phyloP scores from a whole-genome alignment of 2,113 vertebrate species.

The Menura novaehollandiae region DNA sequence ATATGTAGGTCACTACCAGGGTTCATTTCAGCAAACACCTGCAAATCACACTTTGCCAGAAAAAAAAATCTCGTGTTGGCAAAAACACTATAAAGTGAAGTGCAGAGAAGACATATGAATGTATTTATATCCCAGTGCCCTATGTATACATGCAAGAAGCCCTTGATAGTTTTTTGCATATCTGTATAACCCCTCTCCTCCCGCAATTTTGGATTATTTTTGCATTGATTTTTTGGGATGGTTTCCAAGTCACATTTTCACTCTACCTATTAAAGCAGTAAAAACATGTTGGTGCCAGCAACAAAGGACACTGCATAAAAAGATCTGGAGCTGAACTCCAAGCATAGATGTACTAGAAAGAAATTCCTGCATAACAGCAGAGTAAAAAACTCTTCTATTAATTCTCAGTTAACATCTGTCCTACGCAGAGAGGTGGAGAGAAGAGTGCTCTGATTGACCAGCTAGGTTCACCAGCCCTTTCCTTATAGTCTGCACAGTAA shows the following conservation, averaged over 20 bases:
- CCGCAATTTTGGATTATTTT: not conserved
- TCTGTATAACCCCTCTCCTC: not conserved
- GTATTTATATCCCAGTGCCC: not conserved
- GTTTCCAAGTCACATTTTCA: not conserved
- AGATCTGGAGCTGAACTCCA: not conserved
- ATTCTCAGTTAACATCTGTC: not conserved
- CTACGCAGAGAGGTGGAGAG: not conserved
- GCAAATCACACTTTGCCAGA: conserved; percentile 1
- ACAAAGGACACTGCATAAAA: not conserved
- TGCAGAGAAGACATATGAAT: not conserved
- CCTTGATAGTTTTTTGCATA: not conserved
- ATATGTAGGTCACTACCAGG: conserved; percentile 34
- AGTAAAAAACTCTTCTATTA: not conserved
- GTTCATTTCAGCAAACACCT: conserved; percentile 27
- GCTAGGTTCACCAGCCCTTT: not conserved
- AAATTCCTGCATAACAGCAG: not conserved
- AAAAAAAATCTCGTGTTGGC: not conserved
- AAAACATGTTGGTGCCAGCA: not conserved
- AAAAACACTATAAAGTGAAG: not conserved
- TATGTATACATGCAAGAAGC: not conserved
- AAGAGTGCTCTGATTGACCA: not conserved
- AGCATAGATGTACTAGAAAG: not conserved
- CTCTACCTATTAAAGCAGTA: not conserved
- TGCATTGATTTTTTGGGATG: not conserved
- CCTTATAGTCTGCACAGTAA: not conserved